Evolutionary conservation across 2,797 vertebrate genomes (phyloP).

Genomic region (Sphenodon punctatus): DNA sequence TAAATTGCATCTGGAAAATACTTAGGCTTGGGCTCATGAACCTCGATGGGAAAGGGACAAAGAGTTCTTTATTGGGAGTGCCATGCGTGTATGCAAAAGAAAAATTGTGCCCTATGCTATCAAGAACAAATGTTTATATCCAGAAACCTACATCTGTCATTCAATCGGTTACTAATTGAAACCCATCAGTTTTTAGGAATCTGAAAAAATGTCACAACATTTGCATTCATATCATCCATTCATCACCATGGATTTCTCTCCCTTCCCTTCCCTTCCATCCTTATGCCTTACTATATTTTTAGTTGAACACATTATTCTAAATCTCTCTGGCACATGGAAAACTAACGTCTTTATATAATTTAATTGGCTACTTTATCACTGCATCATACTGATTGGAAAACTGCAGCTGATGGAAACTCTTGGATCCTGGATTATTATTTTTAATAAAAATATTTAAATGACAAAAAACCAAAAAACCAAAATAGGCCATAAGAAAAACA

Average conservation of each 20-base stretch:
- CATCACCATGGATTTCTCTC: not conserved
- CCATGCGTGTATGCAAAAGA: not conserved
- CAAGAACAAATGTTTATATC: not conserved
- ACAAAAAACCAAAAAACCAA: conserved; percentile 21
- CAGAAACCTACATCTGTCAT: not conserved
- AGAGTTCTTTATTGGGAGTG: not conserved
- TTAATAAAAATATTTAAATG: conserved; percentile 40
- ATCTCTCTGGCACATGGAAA: conserved; percentile 22
- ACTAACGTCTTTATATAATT: conserved; percentile 17
- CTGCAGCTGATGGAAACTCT: conserved; percentile 33
- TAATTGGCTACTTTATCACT: conserved; percentile 26
- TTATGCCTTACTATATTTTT: conserved; percentile 15
- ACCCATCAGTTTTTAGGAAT: not conserved
- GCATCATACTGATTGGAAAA: conserved; percentile 27
- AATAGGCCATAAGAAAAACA: not conserved
- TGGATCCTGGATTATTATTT: not conserved
- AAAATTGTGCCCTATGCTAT: not conserved
- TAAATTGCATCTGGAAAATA: too few relatives aligned
- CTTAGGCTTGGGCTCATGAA: too few relatives aligned
- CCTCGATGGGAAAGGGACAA: too few relatives aligned
- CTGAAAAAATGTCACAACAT: not conserved
- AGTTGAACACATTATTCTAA: conserved; percentile 19
- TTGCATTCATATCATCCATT: not conserved
- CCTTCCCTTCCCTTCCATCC: conserved; percentile 15
- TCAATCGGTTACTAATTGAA: not conserved